Evolutionary conservation across 2,888 invertebrate genomes (phyloP).

Genomic region (Allacma fusca): DNA sequence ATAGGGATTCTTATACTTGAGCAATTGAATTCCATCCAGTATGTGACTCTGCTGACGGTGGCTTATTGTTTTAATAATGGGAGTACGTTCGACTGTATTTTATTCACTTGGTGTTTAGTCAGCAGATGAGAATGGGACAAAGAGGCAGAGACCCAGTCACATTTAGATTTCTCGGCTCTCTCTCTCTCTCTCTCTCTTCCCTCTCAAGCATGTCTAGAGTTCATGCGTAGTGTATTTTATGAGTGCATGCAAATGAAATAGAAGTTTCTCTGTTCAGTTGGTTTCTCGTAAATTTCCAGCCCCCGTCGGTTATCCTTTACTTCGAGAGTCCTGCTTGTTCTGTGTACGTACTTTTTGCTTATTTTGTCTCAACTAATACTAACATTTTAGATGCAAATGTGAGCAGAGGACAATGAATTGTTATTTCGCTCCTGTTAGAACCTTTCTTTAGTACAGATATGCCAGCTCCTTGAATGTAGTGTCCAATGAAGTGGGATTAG

Average conservation of each 20-base stretch:
- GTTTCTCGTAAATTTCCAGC: not conserved
- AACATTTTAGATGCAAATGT: constrained; percentile 5
- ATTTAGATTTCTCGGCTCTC: too few species aligned
- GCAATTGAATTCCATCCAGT: constrained; percentile 2
- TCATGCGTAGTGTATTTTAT: constrained; percentile 26
- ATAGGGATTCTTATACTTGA: not conserved
- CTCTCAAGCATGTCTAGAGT: not conserved
- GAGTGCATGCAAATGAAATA: constrained; percentile 32
- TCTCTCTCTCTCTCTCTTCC: too few species aligned
- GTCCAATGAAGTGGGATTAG: too few species aligned
- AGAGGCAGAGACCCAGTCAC: too few species aligned
- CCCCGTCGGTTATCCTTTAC: constrained; percentile 4
- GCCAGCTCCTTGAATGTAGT: too few species aligned
- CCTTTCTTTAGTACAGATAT: not conserved
- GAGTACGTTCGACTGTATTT: not conserved
- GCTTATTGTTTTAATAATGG: constrained; percentile 12
- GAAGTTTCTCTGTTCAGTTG: constrained; percentile 29
- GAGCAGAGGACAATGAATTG: not conserved
- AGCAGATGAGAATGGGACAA: constrained; percentile 4
- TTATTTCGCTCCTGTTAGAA: not conserved
- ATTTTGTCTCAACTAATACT: not conserved
- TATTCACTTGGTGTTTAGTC: not conserved
- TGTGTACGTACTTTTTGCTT: not conserved
- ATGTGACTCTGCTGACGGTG: constrained; percentile 16
- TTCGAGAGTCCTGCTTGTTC: not conserved